phyloP scores from a whole-genome alignment of 2,888 invertebrate genomes.

The Norana najaformis region DNA sequence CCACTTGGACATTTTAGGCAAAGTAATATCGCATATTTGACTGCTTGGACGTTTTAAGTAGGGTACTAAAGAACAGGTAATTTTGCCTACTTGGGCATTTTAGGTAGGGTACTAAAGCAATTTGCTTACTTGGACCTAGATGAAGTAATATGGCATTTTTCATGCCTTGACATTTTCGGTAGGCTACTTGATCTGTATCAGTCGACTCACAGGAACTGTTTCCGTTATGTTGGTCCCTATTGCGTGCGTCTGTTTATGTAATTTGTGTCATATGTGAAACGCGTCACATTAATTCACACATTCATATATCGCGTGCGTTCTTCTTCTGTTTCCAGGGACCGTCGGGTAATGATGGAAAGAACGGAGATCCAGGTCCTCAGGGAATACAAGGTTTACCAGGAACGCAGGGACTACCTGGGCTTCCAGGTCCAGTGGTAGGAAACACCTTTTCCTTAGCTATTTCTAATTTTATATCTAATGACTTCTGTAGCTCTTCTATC shows the following conservation, averaged over 20 bases:
- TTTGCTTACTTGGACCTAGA: not conserved
- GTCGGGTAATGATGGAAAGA: conserved; percentile 27
- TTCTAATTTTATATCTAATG: not conserved
- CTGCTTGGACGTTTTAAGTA: not conserved
- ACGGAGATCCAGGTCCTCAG: conserved; percentile 44
- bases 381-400: conserved; percentile 38
- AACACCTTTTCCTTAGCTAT: not conserved
- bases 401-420: conserved; percentile 55
- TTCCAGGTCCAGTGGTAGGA: conserved; percentile 35
- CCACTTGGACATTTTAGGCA: too few species aligned
- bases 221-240: not conserved
- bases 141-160: too few species aligned
- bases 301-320: too few species aligned
- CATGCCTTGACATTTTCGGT: too few species aligned
- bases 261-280: not conserved
- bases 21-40: too few species aligned
- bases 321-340: not conserved
- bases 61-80: not conserved
- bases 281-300: not conserved
- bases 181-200: not conserved
- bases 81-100: not conserved
- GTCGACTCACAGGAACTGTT: not conserved
- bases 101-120: not conserved
- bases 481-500: not conserved
- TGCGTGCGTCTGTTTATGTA: not conserved